Percentiles rank a stretch among this genome's conserved stretches.
Conservation (phyloP, 2,797 vertebrate species). For the Rhinichthys osculus region DNA sequence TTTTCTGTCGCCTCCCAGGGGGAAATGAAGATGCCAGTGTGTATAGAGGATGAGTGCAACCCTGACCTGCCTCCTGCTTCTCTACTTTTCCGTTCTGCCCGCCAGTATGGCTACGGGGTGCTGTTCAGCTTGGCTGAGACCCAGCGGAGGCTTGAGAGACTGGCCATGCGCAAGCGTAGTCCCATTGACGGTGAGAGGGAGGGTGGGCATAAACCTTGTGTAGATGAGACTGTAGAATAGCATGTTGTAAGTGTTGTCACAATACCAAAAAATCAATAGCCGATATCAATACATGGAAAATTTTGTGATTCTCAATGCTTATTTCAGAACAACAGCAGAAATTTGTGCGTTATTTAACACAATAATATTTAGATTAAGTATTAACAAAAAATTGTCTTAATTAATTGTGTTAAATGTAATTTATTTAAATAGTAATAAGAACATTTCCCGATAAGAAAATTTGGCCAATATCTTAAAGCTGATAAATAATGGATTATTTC, state of each 20-base stretch:
- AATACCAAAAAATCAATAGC: background rate
- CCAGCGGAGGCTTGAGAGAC: conserved; percentile 87
- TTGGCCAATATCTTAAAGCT: too few species aligned
- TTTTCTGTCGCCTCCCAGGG: conserved; percentile 74
- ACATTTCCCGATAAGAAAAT: too few species aligned
- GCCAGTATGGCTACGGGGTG: conserved; percentile 90
- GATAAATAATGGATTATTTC: too few species aligned
- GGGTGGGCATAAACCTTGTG: background rate
- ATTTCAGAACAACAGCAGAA: background rate
- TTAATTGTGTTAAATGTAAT: background rate
- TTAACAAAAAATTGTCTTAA: too few species aligned
- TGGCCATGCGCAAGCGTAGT: conserved; percentile 84
- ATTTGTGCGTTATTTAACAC: background rate
- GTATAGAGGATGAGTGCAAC: conserved; percentile 93
- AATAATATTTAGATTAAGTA: background rate
- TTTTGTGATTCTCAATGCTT: background rate
- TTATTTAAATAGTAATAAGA: background rate
- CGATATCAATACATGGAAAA: background rate
- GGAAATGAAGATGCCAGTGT: conserved; percentile 93
- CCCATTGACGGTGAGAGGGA: conserved; percentile 81
- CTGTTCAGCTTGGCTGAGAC: conserved; percentile 93
- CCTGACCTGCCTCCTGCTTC: conserved; percentile 89
- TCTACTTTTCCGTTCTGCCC: conserved; percentile 87
- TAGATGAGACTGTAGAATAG: background rate
- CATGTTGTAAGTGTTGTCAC: background rate